Percentiles rank a stretch among this genome's conserved stretches.
Evolutionary conservation across 2,113 vertebrate species (phyloP).

Genomic region (Mesoclemmys tuberculata): DNA sequence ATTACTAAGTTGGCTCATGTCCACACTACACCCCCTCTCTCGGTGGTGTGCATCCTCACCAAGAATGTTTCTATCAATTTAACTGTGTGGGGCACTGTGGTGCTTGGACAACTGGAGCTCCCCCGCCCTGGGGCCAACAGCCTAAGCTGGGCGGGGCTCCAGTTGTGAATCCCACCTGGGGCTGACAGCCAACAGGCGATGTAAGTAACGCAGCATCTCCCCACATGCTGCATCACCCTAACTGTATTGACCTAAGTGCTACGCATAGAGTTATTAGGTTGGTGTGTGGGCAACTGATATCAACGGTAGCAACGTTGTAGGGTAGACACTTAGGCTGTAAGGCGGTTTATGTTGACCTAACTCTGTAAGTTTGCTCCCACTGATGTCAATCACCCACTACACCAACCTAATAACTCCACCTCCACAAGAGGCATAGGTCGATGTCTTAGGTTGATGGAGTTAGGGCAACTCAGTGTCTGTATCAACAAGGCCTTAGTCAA

Average conservation of each 20-base stretch:
- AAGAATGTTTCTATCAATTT: neutral
- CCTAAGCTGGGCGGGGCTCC: neutral
- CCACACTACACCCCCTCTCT: neutral
- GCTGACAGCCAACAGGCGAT: neutral
- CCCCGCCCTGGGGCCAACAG: neutral
- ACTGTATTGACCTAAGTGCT: neutral
- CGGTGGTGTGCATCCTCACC: neutral
- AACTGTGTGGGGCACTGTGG: neutral
- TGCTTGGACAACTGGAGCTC: neutral
- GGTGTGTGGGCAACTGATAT: neutral
- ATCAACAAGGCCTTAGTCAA: neutral
- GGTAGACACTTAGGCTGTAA: neutral
- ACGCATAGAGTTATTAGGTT: neutral
- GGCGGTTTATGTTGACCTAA: too few species aligned
- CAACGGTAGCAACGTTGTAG: neutral
- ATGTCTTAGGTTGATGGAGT: neutral
- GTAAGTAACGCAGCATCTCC: neutral
- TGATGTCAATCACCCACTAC: neutral
- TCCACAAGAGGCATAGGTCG: neutral
- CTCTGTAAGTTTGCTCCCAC: neutral
- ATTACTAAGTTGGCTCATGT: neutral
- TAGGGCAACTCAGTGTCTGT: neutral
- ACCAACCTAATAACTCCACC: neutral
- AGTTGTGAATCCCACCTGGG: neutral
- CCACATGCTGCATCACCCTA: neutral